Evolutionary conservation across 2,888 invertebrate species (phyloP).

Genomic region (Hyposoter dolosus): DNA sequence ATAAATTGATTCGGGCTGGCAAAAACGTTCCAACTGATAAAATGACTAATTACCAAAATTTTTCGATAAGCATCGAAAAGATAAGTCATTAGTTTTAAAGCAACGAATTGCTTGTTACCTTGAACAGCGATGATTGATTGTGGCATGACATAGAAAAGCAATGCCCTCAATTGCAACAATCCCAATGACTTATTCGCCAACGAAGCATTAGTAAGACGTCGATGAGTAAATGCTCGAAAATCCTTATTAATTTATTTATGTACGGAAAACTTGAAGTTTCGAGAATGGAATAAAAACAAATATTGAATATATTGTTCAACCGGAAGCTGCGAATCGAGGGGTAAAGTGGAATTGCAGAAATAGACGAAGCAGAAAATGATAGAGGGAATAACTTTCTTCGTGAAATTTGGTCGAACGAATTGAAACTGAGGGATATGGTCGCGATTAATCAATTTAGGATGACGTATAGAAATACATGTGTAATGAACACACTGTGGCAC

Average conservation of each 20-base stretch:
- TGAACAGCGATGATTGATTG: background rate
- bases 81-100: too few species aligned
- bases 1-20: background rate
- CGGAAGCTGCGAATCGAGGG: background rate
- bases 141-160: too few species aligned
- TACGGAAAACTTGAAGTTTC: background rate
- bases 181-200: background rate
- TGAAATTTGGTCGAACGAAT: slow-evolving; percentile 17
- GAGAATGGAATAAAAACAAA: background rate
- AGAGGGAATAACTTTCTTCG: slow-evolving; percentile 22
- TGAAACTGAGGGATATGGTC: slow-evolving; percentile 36
- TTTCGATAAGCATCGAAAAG: too few species aligned
- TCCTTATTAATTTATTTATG: too few species aligned
- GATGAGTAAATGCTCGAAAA: background rate
- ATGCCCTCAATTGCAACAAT: background rate
- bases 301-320: background rate
- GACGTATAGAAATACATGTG: slow-evolving; percentile 7
- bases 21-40: background rate
- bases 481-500: slow-evolving; percentile 67
- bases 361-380: background rate
- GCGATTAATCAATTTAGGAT: slow-evolving; percentile 55
- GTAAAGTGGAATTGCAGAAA: background rate
- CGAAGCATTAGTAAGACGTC: background rate
- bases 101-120: background rate
- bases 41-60: background rate